Evolutionary conservation across 1,140 invertebrate species (phyloP).

Genomic region (Diachasma alloeum): DNA sequence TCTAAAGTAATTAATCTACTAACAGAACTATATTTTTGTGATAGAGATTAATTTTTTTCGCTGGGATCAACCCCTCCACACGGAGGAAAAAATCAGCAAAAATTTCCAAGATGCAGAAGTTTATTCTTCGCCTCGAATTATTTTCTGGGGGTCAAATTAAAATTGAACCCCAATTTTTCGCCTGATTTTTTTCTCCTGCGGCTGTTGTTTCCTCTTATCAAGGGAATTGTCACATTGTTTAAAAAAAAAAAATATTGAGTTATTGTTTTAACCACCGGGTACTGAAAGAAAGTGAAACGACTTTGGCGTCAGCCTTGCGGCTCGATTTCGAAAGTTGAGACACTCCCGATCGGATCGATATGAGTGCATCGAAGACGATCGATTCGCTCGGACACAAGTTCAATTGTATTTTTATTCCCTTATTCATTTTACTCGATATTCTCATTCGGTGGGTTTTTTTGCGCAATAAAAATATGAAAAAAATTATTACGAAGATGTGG

Average conservation of each 20-base stretch:
- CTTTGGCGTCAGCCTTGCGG: slow-evolving; percentile 15
- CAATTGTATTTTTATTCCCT: not conserved
- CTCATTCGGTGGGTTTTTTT: slow-evolving; percentile 13
- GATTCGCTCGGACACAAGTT: not conserved
- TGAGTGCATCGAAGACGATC: not conserved
- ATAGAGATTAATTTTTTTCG: not conserved
- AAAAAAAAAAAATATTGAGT: no score
- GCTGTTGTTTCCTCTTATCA: no score
- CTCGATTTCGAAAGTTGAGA: slow-evolving; percentile 21
- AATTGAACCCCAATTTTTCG: not conserved
- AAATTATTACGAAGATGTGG: not conserved
- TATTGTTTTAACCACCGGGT: no score
- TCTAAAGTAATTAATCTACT: not conserved
- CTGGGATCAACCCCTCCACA: not conserved
- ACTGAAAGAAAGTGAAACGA: slow-evolving; percentile 13
- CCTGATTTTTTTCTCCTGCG: no score
- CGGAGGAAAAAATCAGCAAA: not conserved
- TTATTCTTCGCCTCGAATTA: no score
- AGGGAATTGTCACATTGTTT: no score
- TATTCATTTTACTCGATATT: not conserved
- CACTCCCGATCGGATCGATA: slow-evolving; percentile 1
- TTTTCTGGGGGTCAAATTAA: not conserved
- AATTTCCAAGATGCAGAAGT: not conserved
- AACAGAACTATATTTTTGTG: not conserved
- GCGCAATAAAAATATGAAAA: not conserved